A percentile compares a stretch with the other conserved stretches of the same genome.
Conservation (phyloP, 2,888 invertebrate genomes). For the Agapostemon virescens region DNA sequence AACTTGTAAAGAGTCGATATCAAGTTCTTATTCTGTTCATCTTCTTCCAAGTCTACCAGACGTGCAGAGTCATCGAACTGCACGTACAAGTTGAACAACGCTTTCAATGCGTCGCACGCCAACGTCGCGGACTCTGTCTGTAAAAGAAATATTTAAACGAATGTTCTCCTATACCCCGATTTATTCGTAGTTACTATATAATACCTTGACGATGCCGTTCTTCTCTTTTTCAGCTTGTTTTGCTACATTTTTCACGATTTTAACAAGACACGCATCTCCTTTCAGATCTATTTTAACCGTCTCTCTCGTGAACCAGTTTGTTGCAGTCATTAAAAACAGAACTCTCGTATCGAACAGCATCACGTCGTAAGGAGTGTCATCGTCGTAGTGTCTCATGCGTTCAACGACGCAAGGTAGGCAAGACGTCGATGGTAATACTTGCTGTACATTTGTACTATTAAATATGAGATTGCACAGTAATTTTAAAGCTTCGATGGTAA, state of each 20-base stretch:
- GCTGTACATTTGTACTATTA: slow-evolving; percentile 86
- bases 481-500: slow-evolving; percentile 90
- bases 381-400: slow-evolving; percentile 85
- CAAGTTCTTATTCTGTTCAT: slow-evolving; percentile 87
- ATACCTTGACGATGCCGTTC: slow-evolving; percentile 27
- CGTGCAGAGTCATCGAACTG: slow-evolving; percentile 81
- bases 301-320: slow-evolving; percentile 86
- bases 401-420: slow-evolving; percentile 84
- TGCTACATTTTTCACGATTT: slow-evolving; percentile 85
- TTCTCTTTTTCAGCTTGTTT: slow-evolving; percentile 18
- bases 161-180: background rate
- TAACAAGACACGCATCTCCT: slow-evolving; percentile 86
- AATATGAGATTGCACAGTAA: slow-evolving; percentile 94
- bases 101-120: slow-evolving; percentile 88
- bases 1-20: slow-evolving; percentile 87
- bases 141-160: slow-evolving; percentile 40
- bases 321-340: slow-evolving; percentile 92
- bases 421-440: slow-evolving; percentile 74
- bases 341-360: slow-evolving; percentile 94
- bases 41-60: slow-evolving; percentile 78
- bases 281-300: slow-evolving; percentile 86
- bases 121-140: slow-evolving; percentile 85
- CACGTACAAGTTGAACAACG: slow-evolving; percentile 89
- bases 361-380: slow-evolving; percentile 85
- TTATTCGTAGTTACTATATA: background rate